Evolutionary conservation across 2,797 vertebrate species (phyloP), one percentile per base, ranked within the genome.

Genomic region (Bradypodion pumilum): DNA sequence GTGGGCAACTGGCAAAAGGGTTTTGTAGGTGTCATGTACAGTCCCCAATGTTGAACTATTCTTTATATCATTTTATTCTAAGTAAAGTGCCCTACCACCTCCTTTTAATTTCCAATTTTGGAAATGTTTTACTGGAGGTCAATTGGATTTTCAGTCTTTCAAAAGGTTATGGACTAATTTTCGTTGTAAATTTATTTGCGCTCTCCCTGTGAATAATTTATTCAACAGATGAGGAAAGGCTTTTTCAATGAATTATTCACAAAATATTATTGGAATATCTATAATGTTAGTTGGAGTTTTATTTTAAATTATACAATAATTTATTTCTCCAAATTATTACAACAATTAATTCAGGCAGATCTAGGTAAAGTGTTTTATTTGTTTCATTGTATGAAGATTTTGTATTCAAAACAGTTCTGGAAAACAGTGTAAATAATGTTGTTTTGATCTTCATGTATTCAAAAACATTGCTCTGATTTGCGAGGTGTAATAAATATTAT

Each of bases 141-240:
- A 77, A 91, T 88, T 87, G 73, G 78, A 76, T 85, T 52, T 91
- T 90, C 81, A 16, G 9, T 91, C 88, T 89, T 91, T 76, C 42
- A 52, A 89, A 85, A 92, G 90, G 90, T 91, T 88, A 91, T 82
- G 84, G 59, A 86, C 78, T 85, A 85, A 85, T 85, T 85, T 85
- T 85, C 77, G 62, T 81, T 77, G 73, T 70, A 52, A 81, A 62
- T 85, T 85, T 87, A 86, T 63, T 91, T 84, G 90, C 89, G 65
- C 70, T 92, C 74, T 83, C 2, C 69, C 89, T 1, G 90, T 91
- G 86, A 91, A 91, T 93, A 91, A 92, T 92, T 89, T 90, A 93
- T 91, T 89, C 66, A 90, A 69, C 42, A 90, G 63, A 75, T 91
- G 89, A 90, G 15, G 91, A 91, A 90, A 66, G 80, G 86, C 90